These are phyloP conservation scores for Strix aluco DNA, from an alignment of 2,113 vertebrate genomes.

Conservation along the genomic window DNA sequence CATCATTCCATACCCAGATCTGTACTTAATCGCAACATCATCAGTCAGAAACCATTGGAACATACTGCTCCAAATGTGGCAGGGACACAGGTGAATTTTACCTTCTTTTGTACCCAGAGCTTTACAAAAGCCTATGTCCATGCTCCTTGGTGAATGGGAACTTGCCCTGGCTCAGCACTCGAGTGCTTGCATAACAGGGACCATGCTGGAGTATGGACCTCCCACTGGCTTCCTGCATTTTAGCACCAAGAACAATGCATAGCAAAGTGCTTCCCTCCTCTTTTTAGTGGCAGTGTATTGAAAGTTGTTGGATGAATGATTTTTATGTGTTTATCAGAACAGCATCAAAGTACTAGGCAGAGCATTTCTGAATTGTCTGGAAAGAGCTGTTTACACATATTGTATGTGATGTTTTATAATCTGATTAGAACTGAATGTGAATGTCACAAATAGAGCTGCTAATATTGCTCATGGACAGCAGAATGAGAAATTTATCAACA, in stretches of 20 bases:
- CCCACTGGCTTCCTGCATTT: not conserved
- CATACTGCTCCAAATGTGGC: not conserved
- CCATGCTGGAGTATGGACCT: not conserved
- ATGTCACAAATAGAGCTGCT: not conserved
- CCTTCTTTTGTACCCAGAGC: not conserved
- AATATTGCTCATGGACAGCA: not conserved
- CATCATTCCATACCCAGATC: too few relatives aligned
- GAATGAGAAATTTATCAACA: not conserved
- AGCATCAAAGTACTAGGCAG: not conserved
- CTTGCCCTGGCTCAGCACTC: not conserved
- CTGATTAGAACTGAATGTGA: not conserved
- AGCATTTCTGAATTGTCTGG: not conserved
- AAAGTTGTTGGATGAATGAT: not conserved
- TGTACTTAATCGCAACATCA: not conserved
- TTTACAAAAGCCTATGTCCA: not conserved
- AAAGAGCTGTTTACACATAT: not conserved
- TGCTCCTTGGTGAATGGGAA: not conserved
- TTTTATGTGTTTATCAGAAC: not conserved
- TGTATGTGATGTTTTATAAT: not conserved
- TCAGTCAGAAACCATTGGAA: not conserved
- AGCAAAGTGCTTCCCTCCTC: not conserved
- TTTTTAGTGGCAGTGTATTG: not conserved
- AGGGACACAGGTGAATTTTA: not conserved
- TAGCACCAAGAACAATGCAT: not conserved
- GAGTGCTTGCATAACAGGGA: rapidly evolving